A percentile compares a stretch with the other conserved stretches of the same genome.
phyloP scores from a whole-genome alignment of 2,888 invertebrate genomes.

The Syritta pipiens region DNA sequence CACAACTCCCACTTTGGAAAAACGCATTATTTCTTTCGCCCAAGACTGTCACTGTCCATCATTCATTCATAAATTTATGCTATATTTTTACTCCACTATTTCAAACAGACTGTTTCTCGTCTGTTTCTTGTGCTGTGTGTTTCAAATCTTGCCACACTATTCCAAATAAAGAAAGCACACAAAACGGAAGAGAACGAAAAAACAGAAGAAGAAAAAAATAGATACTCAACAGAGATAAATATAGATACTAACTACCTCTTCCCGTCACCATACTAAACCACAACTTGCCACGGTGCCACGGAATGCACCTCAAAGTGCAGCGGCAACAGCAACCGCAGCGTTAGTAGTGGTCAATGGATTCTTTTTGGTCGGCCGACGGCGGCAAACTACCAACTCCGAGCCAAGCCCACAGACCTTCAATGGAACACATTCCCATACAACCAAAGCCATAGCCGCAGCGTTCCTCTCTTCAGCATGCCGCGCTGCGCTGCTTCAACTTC shows the following conservation, averaged over 20 bases:
- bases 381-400: slow-evolving; percentile 5
- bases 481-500: slow-evolving; percentile 2
- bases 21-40: neutral
- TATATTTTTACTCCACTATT: slow-evolving; percentile 29
- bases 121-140: slow-evolving; percentile 18
- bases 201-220: slow-evolving; percentile 10
- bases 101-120: neutral
- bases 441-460: slow-evolving; percentile 25
- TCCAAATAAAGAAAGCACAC: slow-evolving; percentile 24
- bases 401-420: slow-evolving; percentile 53
- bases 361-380: slow-evolving; percentile 40
- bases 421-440: too few relatives aligned
- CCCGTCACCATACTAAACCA: neutral
- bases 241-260: slow-evolving; percentile 47
- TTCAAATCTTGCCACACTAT: slow-evolving; percentile 7
- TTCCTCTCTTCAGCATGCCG: slow-evolving; percentile 10
- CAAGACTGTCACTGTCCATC: slow-evolving; percentile 4
- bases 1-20: too few relatives aligned
- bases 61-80: slow-evolving; percentile 57
- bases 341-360: slow-evolving; percentile 41
- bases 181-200: neutral
- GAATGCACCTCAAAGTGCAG: slow-evolving; percentile 43
- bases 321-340: neutral
- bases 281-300: slow-evolving; percentile 26
- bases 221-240: slow-evolving; percentile 29